A percentile compares a stretch with the other conserved stretches of the same genome.
Evolutionary conservation across 2,888 invertebrate genomes (phyloP).

Genomic region (Cenopis cana): DNA sequence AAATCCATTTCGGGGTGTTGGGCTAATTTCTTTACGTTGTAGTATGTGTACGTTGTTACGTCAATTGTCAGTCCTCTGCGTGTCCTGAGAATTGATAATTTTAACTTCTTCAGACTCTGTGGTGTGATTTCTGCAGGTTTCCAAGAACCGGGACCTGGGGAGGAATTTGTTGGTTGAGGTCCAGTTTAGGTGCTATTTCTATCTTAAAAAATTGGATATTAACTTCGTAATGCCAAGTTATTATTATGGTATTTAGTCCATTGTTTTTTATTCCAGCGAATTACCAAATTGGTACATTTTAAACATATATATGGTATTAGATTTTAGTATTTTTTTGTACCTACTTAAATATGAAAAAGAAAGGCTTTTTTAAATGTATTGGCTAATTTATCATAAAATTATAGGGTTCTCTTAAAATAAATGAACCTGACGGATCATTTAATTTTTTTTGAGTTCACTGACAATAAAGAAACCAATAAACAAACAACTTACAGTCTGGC

Average conservation of each 20-base stretch:
- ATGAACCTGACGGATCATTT: neutral
- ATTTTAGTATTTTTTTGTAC: too few relatives aligned
- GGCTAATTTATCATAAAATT: too few relatives aligned
- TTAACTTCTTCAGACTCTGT: constrained; percentile 12
- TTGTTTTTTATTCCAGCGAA: neutral
- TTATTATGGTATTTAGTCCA: too few relatives aligned
- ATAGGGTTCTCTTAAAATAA: neutral
- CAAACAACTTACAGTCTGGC: constrained; percentile 10
- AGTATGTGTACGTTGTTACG: constrained; percentile 27
- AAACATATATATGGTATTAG: too few relatives aligned
- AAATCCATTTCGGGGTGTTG: constrained; percentile 36
- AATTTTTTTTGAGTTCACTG: neutral
- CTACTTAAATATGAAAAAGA: too few relatives aligned
- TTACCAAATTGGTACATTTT: neutral
- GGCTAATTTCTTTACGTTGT: constrained; percentile 14
- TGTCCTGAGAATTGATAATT: constrained; percentile 21
- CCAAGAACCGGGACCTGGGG: constrained; percentile 10
- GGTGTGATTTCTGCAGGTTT: constrained; percentile 28
- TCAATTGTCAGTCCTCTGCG: neutral
- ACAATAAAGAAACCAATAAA: neutral
- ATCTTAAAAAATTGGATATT: neutral
- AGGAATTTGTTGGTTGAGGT: too few relatives aligned
- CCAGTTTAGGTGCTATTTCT: too few relatives aligned
- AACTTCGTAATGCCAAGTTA: too few relatives aligned
- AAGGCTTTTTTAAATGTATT: too few relatives aligned